A percentile compares a stretch with the other conserved stretches of the same genome.
phyloP scores from a whole-genome alignment of 2,113 vertebrate genomes.

The Orycteropus afer region DNA sequence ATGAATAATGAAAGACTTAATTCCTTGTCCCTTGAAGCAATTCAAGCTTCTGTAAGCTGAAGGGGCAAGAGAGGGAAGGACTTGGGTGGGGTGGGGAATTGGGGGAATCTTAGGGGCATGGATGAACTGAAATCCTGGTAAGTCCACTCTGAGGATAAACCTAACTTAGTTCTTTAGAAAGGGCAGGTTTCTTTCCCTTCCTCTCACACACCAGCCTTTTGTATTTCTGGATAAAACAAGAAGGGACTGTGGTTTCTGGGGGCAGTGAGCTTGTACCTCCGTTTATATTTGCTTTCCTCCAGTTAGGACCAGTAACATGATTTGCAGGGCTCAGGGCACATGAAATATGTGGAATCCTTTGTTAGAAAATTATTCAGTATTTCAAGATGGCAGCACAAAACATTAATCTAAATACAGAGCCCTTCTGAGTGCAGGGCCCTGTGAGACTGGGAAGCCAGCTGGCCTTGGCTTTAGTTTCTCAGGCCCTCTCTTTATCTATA shows the following conservation, averaged over 20 bases:
- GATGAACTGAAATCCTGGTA: neutral
- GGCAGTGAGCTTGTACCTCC: neutral
- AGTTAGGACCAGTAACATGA: neutral
- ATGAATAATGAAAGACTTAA: neutral
- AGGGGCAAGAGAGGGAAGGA: neutral
- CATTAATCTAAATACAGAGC: neutral
- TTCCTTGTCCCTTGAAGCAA: neutral
- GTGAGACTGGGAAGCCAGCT: accelerated
- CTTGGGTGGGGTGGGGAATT: neutral
- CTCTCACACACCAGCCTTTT: neutral
- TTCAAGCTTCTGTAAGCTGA: neutral
- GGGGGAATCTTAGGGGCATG: neutral
- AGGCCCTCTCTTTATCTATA: neutral
- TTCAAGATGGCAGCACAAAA: neutral
- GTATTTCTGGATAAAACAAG: neutral
- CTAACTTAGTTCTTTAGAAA: neutral
- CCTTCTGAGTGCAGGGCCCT: neutral
- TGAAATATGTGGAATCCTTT: neutral
- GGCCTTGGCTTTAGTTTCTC: neutral
- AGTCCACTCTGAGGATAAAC: neutral
- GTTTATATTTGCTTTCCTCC: neutral
- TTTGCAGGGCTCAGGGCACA: neutral
- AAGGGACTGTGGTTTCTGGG: neutral
- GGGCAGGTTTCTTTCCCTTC: neutral
- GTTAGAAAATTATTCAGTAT: neutral